Evolutionary conservation across 92 coral and sea anemone genomes (phyloP), one percentile per base, ranked within the genome.

Genomic region (Porites evermanni): DNA sequence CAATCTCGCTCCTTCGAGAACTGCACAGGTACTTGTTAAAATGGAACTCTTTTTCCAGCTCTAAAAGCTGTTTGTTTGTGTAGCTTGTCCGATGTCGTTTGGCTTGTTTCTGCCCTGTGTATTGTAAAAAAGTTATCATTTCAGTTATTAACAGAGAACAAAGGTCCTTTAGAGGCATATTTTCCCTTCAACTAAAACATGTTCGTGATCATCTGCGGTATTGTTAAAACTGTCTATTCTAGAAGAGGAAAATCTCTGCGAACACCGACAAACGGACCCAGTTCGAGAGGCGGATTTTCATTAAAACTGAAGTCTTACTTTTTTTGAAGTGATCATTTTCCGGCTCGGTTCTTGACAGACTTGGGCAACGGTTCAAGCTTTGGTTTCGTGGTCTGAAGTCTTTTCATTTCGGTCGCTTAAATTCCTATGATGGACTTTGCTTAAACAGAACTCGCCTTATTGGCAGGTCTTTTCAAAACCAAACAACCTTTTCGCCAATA

Each of bases 11-110:
- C 21, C 98, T 90, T 75, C 98, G 81, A 58, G 98, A 91, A 56
- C 98, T 92, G 80, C 98, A 96, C 44, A 96, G 91, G 79, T 96
- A 96, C 82, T 94, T 85, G 88, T 93, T 96, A 79, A 94, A 96
- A 87, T 96, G 98, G 77, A 96, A 96, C 72, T 96, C 98, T 71
- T 96, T 96, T 89, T 96, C 98, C 12, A 96, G 83, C 72, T 96
- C 98, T 53, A 96, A 71, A 18, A 96, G 93, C 79, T 96, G 98
- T 75, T 90, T 93, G 96, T 96, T 96, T 65, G 93, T 96, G 94
- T 96, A 96, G 64, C 98, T 95, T 59, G 98, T 96, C 65, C 99
- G 92, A 64, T 96, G 96, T 47, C 99, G 89, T 78, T 94, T 91
- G 38, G 95, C 77, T 54, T 85, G 88, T 20, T 56, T 85, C 82